Conservation (phyloP, 2,888 invertebrate species). For the Apamea sordens region DNA sequence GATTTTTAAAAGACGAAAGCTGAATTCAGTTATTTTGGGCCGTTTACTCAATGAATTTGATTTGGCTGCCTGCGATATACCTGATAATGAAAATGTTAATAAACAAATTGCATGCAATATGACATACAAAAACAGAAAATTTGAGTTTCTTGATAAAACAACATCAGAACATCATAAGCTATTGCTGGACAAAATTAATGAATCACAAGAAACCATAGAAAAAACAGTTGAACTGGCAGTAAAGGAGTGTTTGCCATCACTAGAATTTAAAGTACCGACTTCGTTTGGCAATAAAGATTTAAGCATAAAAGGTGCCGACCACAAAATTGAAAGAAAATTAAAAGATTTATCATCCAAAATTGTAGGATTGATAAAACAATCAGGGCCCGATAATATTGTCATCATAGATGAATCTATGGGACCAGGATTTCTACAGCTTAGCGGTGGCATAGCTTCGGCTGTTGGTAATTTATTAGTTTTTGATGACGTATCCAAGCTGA, state of each 20-base stretch:
- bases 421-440: slow-evolving; percentile 27
- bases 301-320: slow-evolving; percentile 25
- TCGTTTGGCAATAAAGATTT: slow-evolving; percentile 57
- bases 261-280: slow-evolving; percentile 47
- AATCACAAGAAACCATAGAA: slow-evolving; percentile 7
- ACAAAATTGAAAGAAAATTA: slow-evolving; percentile 39
- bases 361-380: slow-evolving; percentile 15
- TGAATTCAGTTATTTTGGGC: not conserved
- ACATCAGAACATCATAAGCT: not conserved
- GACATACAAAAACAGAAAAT: slow-evolving; percentile 26
- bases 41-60: not conserved
- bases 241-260: slow-evolving; percentile 10
- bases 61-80: not conserved
- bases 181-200: slow-evolving; percentile 25
- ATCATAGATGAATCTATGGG: slow-evolving; percentile 34
- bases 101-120: slow-evolving; percentile 15
- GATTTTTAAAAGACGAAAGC: slow-evolving; percentile 22
- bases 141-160: slow-evolving; percentile 28
- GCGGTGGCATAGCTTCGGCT: slow-evolving; percentile 43
- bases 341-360: slow-evolving; percentile 19
- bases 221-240: slow-evolving; percentile 31
- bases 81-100: not conserved
- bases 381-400: slow-evolving; percentile 18
- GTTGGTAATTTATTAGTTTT: slow-evolving; percentile 49
- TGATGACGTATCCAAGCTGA: slow-evolving; percentile 12